Evolutionary conservation across 1,140 invertebrate genomes (phyloP).

Genomic region (Grapholita molesta): DNA sequence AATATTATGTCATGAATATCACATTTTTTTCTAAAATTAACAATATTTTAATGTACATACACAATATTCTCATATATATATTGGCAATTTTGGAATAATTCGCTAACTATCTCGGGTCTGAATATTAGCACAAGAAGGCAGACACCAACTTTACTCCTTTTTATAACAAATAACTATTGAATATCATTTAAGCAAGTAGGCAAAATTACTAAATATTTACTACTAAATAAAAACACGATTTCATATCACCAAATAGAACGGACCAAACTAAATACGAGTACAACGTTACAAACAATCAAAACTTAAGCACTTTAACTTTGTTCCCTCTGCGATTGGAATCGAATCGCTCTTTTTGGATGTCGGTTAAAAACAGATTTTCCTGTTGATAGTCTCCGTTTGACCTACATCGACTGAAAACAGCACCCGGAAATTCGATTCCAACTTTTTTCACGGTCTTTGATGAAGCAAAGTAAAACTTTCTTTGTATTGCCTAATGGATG

Average conservation of each 20-base stretch:
- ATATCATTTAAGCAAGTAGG: no score
- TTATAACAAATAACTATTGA: no score
- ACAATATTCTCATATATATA: no score
- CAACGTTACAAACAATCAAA: conserved; percentile 12
- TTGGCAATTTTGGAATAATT: no score
- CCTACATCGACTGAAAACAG: conserved; percentile 8
- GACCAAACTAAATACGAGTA: not conserved
- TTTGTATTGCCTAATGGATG: not conserved
- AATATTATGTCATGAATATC: no score
- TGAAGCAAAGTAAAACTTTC: conserved; percentile 12
- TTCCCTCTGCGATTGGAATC: not conserved
- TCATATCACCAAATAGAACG: not conserved
- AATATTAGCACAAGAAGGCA: no score
- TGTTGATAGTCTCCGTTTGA: conserved; percentile 4
- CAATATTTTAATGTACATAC: no score
- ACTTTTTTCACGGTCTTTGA: conserved; percentile 15
- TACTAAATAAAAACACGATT: no score
- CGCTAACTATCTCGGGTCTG: no score
- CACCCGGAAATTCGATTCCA: conserved; percentile 9
- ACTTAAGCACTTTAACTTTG: conserved; percentile 16
- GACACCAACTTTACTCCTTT: no score
- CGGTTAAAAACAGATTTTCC: conserved; percentile 7
- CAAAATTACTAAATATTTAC: no score
- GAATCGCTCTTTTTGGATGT: not conserved
- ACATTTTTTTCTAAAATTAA: no score